Evolutionary conservation across 2,113 vertebrate species (phyloP).

Genomic region (Oreocharis arfaki): DNA sequence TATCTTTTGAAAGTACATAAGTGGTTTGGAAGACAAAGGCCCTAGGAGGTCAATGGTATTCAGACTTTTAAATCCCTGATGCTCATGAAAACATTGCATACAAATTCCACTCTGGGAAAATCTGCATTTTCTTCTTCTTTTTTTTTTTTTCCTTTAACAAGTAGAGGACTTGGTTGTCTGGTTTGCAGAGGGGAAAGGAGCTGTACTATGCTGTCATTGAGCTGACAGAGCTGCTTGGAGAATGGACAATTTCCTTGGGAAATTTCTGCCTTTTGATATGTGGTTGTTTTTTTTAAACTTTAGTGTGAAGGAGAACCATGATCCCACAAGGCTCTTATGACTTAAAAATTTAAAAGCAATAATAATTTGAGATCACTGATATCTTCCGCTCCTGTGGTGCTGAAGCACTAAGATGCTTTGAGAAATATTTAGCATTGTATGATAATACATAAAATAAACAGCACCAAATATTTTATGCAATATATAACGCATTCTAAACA

Average conservation of each 20-base stretch:
- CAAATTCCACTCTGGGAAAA: not conserved
- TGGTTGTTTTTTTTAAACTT: not conserved
- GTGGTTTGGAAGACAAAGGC: not conserved
- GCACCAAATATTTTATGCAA: not conserved
- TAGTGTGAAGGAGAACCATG: not conserved
- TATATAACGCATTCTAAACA: not conserved
- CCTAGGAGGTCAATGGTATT: not conserved
- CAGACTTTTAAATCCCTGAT: not conserved
- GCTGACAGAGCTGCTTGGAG: not conserved
- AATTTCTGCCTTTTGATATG: not conserved
- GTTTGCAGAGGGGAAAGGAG: not conserved
- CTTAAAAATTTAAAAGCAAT: not conserved
- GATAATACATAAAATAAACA: not conserved
- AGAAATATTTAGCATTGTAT: not conserved
- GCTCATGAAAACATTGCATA: not conserved
- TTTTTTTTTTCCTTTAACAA: not conserved
- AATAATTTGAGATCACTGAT: not conserved
- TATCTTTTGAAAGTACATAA: not conserved
- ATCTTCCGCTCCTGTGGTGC: not conserved
- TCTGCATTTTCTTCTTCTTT: not conserved
- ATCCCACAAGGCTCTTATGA: not conserved
- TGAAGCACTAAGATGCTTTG: not conserved
- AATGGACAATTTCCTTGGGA: not conserved
- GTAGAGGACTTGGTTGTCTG: not conserved
- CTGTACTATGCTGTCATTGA: not conserved